Evolutionary conservation across 2,797 vertebrate genomes (phyloP), one percentile per base, ranked within the genome.

Genomic region (Sciurus vulgaris): DNA sequence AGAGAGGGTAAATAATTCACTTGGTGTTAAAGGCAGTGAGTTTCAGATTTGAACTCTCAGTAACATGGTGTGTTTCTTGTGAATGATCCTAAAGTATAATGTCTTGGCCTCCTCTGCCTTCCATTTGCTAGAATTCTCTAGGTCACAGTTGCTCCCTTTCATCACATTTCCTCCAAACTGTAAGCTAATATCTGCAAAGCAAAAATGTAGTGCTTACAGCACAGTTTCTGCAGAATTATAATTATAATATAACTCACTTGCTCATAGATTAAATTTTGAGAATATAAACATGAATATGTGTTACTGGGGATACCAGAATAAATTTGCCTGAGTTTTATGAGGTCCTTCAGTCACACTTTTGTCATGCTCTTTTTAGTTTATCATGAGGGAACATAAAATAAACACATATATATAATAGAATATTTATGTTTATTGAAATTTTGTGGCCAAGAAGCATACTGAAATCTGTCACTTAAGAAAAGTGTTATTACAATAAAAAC

Each of bases 291-390:
- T 7, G 63, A 82, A 86, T 81, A 56, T 83, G 47, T 90, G 76
- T 59, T 88, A 65, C 78, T 95, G 44, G 33, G 91, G 83, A 96
- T 12, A 77, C 17, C 13, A 65, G 41, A 91, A 93, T 51, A 51
- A 92, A 84, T 95, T 82, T 65, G 33, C 35, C 51, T 54, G 18
- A 1, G 10, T 89, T 92, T 67, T 38, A 38, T 20, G 49, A 95
- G 44, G 35, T 91, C 79, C 59, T 94, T 95, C 74, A 65, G 47
- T 94, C 8, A 7, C 59, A 86, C 63, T 77, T 96, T 82, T 83
- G 22, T 77, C 49, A 79, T 10, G 51, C 41, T 84, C 90, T 96
- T 90, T 93, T 38, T 4, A 81, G 51, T 96, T 98, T 85, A 89
- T 95, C 97, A 72, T 65, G 15, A 93, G 69, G 7, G 79, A 94